These are phyloP conservation scores for Semaprochilodus insignis DNA, from an alignment of 2,797 vertebrate species.

Conservation along the genomic window DNA sequence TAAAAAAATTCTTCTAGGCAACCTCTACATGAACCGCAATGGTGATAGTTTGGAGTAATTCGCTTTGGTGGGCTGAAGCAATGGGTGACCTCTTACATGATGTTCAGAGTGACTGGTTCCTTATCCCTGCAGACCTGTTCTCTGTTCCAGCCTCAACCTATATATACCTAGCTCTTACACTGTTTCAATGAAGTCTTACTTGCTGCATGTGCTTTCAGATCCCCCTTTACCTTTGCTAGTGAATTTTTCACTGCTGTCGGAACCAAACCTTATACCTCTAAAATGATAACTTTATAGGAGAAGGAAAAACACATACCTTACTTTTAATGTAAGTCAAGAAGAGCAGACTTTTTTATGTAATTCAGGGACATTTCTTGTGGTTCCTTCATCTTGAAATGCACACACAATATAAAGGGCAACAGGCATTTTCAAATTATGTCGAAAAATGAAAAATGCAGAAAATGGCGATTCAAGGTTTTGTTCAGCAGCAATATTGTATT, in stretches of 20 bases:
- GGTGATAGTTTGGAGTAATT: not conserved
- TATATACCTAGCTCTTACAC: not conserved
- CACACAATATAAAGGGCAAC: too few species aligned
- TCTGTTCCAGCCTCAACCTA: not conserved
- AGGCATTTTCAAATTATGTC: too few species aligned
- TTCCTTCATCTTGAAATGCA: too few species aligned
- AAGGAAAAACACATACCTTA: too few species aligned
- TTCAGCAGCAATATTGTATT: too few species aligned
- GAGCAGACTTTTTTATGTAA: too few species aligned
- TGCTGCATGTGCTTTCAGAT: not conserved
- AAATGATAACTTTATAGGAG: too few species aligned
- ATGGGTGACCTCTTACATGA: not conserved
- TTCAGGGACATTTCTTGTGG: too few species aligned
- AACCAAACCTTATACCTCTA: too few species aligned
- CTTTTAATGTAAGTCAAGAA: too few species aligned
- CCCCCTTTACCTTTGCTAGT: not conserved
- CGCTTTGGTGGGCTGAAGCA: not conserved
- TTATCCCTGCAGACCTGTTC: not conserved
- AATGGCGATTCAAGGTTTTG: too few species aligned
- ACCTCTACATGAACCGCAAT: not conserved
- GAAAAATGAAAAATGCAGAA: too few species aligned
- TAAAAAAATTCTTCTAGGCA: not conserved
- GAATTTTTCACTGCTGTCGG: not conserved
- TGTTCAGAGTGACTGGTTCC: slow-evolving; percentile 1
- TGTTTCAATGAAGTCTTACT: not conserved